These are phyloP conservation scores for Bombus confusus DNA, from an alignment of 1,140 invertebrate genomes.

Conservation along the genomic window DNA sequence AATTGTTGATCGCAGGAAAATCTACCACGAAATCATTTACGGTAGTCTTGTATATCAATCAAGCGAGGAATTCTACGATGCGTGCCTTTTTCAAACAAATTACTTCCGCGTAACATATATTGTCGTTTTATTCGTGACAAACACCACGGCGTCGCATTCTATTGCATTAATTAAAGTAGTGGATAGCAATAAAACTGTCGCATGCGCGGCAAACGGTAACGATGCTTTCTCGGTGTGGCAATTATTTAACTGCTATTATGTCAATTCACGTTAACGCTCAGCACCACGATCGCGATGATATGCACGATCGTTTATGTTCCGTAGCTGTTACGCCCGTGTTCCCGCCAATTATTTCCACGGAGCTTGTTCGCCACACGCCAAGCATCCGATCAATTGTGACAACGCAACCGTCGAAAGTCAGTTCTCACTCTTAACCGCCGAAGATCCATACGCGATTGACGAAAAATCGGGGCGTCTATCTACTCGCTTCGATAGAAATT, in stretches of 20 bases:
- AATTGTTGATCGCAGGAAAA: too few relatives aligned
- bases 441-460: not conserved
- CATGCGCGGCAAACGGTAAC: not conserved
- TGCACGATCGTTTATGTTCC: conserved; percentile 21
- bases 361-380: not conserved
- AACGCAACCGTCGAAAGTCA: not conserved
- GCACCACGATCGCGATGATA: not conserved
- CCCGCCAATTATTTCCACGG: conserved; percentile 36
- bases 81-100: not conserved
- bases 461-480: not conserved
- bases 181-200: not conserved
- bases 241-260: conserved; percentile 38
- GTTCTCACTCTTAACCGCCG: not conserved
- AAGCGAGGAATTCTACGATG: not conserved
- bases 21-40: not conserved
- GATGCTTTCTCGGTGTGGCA: not conserved
- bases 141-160: not conserved
- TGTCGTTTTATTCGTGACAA: not conserved
- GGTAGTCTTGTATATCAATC: not conserved
- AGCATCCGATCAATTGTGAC: conserved; percentile 17
- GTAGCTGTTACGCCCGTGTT: not conserved
- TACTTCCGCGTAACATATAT: too few relatives aligned
- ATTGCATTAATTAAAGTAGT: conserved; percentile 18
- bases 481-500: not conserved
- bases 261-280: conserved; percentile 22